Evolutionary conservation across 2,797 vertebrate genomes (phyloP).

Genomic region (Diplodus puntazzo): DNA sequence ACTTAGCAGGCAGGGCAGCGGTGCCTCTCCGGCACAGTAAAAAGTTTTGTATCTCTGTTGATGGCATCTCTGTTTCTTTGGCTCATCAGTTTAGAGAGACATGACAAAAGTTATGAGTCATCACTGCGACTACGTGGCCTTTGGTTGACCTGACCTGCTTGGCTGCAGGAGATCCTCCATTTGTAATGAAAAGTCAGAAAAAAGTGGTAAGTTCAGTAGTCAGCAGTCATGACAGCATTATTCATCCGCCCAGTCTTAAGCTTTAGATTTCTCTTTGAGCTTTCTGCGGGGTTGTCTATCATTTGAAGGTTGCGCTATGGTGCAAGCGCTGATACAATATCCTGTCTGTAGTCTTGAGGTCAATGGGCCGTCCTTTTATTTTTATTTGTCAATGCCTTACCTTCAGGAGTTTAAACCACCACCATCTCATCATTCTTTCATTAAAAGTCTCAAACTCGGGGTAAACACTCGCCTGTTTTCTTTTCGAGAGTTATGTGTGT

Average conservation of each 20-base stretch:
- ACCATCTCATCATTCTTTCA: not conserved
- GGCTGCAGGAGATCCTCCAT: constrained; percentile 4
- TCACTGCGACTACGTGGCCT: constrained; percentile 2
- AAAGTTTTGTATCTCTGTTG: not conserved
- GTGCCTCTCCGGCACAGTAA: not conserved
- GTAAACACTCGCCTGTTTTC: no score
- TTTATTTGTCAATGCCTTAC: not conserved
- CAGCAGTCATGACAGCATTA: not conserved
- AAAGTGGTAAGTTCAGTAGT: not conserved
- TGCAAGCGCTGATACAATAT: not conserved
- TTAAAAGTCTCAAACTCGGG: no score
- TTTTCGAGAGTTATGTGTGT: not conserved
- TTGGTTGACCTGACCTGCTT: constrained; percentile 20
- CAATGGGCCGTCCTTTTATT: not conserved
- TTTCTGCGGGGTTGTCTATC: not conserved
- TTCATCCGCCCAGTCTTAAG: not conserved
- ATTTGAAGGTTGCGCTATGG: not conserved
- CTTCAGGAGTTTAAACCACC: not conserved
- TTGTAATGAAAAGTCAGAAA: constrained; percentile 4
- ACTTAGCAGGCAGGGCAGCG: not conserved
- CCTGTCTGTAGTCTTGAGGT: not conserved
- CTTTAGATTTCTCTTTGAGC: not conserved
- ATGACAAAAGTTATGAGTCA: constrained; percentile 13
- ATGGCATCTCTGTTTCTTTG: not conserved
- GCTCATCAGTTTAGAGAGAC: not conserved